phyloP scores from a whole-genome alignment of 2,797 vertebrate species.

The Hyperoplus lanceolatus region DNA sequence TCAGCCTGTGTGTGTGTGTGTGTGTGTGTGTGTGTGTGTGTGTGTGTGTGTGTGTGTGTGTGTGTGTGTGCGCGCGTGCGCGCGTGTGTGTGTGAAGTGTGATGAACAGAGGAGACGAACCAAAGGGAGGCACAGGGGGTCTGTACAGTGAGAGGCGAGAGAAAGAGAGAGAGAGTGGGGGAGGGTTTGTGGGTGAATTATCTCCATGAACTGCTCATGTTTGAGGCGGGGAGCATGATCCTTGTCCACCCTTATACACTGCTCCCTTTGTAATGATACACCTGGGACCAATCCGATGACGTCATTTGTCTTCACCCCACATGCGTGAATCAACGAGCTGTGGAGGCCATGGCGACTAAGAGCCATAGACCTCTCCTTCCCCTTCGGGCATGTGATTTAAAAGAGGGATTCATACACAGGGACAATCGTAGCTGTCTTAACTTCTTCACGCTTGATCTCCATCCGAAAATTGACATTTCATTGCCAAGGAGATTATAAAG shows the following conservation, averaged over 20 bases:
- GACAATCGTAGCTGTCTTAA: conserved; percentile 41
- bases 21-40: conserved; percentile 51
- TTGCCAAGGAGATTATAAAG: conserved; percentile 46
- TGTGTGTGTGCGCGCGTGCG: too few species aligned
- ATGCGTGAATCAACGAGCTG: conserved; percentile 56
- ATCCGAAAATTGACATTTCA: conserved; percentile 58
- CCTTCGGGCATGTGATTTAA: conserved; percentile 32
- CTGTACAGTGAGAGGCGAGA: conserved; percentile 37
- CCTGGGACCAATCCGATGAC: conserved; percentile 78
- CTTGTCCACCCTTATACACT: conserved; percentile 68
- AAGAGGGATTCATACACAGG: conserved; percentile 36
- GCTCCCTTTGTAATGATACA: conserved; percentile 81
- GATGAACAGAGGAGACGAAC: conserved; percentile 56
- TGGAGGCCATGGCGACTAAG: conserved; percentile 28
- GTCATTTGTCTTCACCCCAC: conserved; percentile 60
- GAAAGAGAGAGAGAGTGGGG: conserved; percentile 27
- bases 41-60: conserved; percentile 5
- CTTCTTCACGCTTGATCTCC: conserved; percentile 47
- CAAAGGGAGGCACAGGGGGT: conserved; percentile 50
- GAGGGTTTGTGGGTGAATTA: conserved; percentile 43
- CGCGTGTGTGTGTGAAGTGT: conserved; percentile 19
- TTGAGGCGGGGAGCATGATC: conserved; percentile 37
- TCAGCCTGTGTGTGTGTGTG: conserved; percentile 34
- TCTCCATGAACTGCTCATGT: conserved; percentile 51
- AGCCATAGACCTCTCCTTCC: conserved; percentile 54